These are phyloP conservation scores for Falcunculus frontatus DNA, from an alignment of 2,113 vertebrate species.

Conservation along the genomic window DNA sequence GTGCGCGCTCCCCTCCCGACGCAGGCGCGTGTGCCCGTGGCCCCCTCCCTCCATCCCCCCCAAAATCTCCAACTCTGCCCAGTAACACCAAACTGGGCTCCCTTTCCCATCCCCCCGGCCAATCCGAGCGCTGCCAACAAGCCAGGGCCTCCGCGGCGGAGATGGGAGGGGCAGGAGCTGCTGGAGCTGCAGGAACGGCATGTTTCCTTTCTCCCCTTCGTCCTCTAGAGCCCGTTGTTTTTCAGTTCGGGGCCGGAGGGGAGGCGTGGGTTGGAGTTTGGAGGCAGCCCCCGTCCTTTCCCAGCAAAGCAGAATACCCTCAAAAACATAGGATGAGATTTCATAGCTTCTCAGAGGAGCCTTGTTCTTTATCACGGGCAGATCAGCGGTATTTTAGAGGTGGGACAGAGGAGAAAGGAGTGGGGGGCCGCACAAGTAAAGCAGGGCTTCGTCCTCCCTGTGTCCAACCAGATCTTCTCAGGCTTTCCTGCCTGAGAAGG, in stretches of 20 bases:
- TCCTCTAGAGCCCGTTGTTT: not conserved
- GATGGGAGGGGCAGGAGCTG: slow-evolving; percentile 40
- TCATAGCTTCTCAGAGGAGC: not conserved
- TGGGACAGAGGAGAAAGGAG: not conserved
- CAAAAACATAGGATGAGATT: not conserved
- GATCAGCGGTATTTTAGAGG: not conserved
- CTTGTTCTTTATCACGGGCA: not conserved
- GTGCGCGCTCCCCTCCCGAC: not conserved
- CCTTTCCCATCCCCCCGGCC: not conserved
- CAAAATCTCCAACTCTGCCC: slow-evolving; percentile 57
- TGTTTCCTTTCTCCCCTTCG: slow-evolving; percentile 31
- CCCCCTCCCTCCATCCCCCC: not conserved
- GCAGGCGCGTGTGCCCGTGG: not conserved
- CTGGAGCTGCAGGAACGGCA: slow-evolving; percentile 39
- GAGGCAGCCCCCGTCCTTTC: not conserved
- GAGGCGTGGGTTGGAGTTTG: not conserved
- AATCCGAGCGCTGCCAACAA: slow-evolving; percentile 9
- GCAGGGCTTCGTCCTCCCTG: not conserved
- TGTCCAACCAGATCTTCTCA: not conserved
- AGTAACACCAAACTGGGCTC: slow-evolving; percentile 22
- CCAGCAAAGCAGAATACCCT: not conserved
- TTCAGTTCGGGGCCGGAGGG: not conserved
- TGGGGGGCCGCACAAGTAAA: not conserved
- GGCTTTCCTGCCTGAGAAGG: not conserved
- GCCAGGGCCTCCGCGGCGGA: not conserved